Base-by-base conservation (phyloP, 2,113 vertebrate genomes). In the Amblyornis subalaris region DNA sequence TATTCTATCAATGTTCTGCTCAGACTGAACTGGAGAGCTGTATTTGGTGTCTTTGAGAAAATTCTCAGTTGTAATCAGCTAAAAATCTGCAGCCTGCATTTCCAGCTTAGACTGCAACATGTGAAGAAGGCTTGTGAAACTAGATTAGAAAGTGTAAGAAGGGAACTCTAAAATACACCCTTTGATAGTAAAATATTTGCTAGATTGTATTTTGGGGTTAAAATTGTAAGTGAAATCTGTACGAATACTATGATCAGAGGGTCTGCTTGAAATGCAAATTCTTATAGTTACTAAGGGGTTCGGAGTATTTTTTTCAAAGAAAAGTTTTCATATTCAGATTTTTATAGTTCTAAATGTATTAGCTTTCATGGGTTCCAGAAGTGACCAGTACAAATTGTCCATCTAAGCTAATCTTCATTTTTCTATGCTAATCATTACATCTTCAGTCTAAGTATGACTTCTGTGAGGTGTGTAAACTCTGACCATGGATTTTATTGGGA, bases 1-100 rank as follows among this genome's bases (percentile, higher is more conserved):
- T 90, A 91, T 77, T 94, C 64, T 76, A 25, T 93, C 85, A 94
- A 50, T 95, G 62, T 95, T 83, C 66, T 48, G 38, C 87, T 94
- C 47, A 42, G 48, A 91, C 19, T 95, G 75, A 92, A 57, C 60
- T 83, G 62, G 58, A 73, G 65, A 87, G 69, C 70, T 89, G 38
- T 84, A 33, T 89, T 50, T 93, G 38, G 82, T 90, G 57, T 57
- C 73, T 47, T 54, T 95, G 64, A 86, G 67, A 86, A 82, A 89
- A 87, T 65, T 83, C 33, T 90, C 74, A 70, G 55, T 93, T 79
- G 70, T 51, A 69, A 70, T 84, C 24, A 10, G 76, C 86, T 79
- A 48, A 92, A 95, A 86, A 88, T 95, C 83, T 83, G 57, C 57
- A 90, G 58, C 45, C 42, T 42, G 75, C 22, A 14, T 89, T 94